A percentile compares a stretch with the other conserved stretches of the same genome.
Conservation (phyloP, 2,113 vertebrate species). For the Thalassoma bifasciatum region DNA sequence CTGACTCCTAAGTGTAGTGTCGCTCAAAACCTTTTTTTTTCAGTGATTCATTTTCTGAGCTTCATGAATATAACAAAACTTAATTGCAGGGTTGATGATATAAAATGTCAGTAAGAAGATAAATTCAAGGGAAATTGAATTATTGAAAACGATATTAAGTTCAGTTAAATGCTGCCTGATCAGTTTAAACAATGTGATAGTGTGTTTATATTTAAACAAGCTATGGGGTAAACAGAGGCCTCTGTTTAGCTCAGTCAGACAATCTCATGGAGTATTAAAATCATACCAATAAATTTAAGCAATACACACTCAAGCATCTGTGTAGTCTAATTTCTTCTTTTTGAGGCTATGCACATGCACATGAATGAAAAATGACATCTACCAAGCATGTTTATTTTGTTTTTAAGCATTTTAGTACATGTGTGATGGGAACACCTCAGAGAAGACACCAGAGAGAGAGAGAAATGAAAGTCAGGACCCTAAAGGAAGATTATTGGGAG, state of each 20-base stretch:
- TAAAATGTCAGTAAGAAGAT: neutral
- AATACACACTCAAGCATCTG: neutral
- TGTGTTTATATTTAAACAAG: neutral
- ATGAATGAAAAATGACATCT: constrained; percentile 17
- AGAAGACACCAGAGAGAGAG: constrained; percentile 4
- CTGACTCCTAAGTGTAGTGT: constrained; percentile 19
- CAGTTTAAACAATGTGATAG: constrained; percentile 2
- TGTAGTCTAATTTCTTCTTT: neutral
- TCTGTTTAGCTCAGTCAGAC: neutral
- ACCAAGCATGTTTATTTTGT: constrained; percentile 44
- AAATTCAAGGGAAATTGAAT: neutral
- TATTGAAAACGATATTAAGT: no score
- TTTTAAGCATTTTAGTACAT: neutral
- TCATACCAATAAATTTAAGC: constrained; percentile 27
- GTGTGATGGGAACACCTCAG: constrained; percentile 1
- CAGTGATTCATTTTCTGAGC: constrained; percentile 25
- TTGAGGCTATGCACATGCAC: neutral
- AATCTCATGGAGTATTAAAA: neutral
- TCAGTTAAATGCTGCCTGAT: constrained; percentile 23
- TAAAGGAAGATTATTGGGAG: neutral
- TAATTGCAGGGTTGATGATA: constrained; percentile 11
- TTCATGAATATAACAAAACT: neutral
- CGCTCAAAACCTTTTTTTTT: neutral
- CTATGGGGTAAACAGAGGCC: neutral
- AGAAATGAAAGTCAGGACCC: neutral